Conservation (phyloP, 2,113 vertebrate genomes). For the Phrynosoma blainvillii region DNA sequence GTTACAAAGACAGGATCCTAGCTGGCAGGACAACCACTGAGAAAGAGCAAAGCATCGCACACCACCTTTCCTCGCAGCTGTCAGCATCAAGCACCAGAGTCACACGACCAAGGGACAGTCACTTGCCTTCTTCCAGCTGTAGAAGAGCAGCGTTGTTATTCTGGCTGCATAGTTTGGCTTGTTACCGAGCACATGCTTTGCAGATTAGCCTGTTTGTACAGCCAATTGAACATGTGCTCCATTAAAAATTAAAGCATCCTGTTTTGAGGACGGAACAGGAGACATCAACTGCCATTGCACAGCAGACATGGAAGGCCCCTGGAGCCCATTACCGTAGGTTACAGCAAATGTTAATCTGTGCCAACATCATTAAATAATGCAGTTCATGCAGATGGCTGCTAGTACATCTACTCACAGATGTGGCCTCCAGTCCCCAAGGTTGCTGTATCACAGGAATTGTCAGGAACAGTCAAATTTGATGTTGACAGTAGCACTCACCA, state of each 20-base stretch:
- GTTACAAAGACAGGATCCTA: neutral
- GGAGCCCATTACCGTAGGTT: constrained; percentile 89
- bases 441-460: constrained; percentile 81
- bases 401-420: constrained; percentile 82
- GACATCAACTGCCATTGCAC: constrained; percentile 84
- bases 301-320: constrained; percentile 84
- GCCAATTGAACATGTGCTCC: constrained; percentile 90
- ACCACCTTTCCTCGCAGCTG: constrained; percentile 32
- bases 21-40: neutral
- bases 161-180: constrained; percentile 77
- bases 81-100: constrained; percentile 39
- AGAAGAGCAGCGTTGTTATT: constrained; percentile 76
- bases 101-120: constrained; percentile 42
- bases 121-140: constrained; percentile 45
- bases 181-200: constrained; percentile 89
- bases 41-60: neutral
- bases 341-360: constrained; percentile 90
- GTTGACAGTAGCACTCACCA: constrained; percentile 72
- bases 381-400: constrained; percentile 86
- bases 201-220: constrained; percentile 92
- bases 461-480: constrained; percentile 74
- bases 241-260: constrained; percentile 92
- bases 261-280: constrained; percentile 85
- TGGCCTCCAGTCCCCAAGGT: constrained; percentile 80
- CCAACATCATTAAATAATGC: constrained; percentile 89